phyloP scores from a whole-genome alignment of 1,140 invertebrate species.

The Lepidotrigona ventralis region DNA sequence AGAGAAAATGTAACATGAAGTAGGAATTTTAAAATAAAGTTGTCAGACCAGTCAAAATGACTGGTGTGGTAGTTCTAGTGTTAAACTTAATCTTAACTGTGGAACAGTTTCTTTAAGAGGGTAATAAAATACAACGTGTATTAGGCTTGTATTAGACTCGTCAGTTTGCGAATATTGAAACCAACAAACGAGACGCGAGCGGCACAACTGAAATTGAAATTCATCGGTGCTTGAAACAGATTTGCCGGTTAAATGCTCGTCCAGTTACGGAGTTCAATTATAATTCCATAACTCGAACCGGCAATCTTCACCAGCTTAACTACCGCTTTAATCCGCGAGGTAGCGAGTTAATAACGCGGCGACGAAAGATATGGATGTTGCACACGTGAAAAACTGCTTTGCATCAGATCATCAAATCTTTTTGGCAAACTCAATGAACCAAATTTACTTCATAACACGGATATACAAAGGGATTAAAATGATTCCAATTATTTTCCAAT shows the following conservation, averaged over 20 bases:
- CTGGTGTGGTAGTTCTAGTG: too few relatives aligned
- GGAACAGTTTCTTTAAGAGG: too few relatives aligned
- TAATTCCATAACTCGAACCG: neutral
- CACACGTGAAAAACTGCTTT: neutral
- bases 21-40: too few relatives aligned
- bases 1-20: too few relatives aligned
- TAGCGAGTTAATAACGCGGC: slow-evolving; percentile 14
- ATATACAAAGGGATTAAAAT: too few relatives aligned
- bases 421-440: neutral
- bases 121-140: too few relatives aligned
- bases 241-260: neutral
- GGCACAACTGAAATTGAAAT: neutral
- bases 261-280: neutral
- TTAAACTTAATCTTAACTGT: too few relatives aligned
- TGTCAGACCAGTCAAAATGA: too few relatives aligned
- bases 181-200: neutral
- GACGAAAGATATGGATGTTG: slow-evolving; percentile 1
- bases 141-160: too few relatives aligned
- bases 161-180: neutral
- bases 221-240: neutral
- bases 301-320: neutral
- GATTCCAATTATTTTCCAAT: too few relatives aligned
- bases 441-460: neutral
- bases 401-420: neutral
- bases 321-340: neutral